Evolutionary conservation across 30 jellyfish, hydroid and myxozoan genomes (phyloP).

Genomic region (Pseudorhiza aurosa): DNA sequence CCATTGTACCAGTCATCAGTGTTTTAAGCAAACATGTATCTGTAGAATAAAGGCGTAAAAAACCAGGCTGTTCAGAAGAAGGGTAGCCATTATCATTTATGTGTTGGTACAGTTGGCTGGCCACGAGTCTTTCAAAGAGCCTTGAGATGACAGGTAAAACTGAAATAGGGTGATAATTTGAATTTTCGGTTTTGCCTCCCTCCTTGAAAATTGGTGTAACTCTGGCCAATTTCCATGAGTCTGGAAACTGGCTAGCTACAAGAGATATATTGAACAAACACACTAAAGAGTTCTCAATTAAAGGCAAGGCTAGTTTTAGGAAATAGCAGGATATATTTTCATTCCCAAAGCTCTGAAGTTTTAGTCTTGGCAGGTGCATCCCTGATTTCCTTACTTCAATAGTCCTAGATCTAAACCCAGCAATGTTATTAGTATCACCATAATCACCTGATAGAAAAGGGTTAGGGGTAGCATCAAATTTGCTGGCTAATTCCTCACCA

Average conservation of each 20-base stretch:
- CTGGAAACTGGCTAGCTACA: background rate
- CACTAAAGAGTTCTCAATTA: background rate
- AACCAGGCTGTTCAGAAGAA: too few species aligned
- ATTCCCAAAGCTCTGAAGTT: too few species aligned
- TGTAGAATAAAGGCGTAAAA: too few species aligned
- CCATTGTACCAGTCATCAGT: too few species aligned
- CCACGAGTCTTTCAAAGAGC: too few species aligned
- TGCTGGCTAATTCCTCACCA: background rate
- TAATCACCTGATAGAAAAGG: background rate
- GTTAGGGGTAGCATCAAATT: background rate
- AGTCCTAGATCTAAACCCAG: background rate
- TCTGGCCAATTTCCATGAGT: slow-evolving; percentile 1
- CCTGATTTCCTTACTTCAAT: background rate
- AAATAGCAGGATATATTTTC: background rate
- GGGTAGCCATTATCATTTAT: too few species aligned
- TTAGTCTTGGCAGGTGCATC: too few species aligned
- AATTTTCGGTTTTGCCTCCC: background rate
- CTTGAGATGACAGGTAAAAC: too few species aligned
- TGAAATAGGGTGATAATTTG: background rate
- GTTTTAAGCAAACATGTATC: too few species aligned
- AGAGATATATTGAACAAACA: background rate
- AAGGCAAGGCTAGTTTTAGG: background rate
- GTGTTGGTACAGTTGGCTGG: too few species aligned
- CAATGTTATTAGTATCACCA: background rate
- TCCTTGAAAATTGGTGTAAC: background rate